Evolutionary conservation across 2,888 invertebrate genomes (phyloP).

Genomic region (Drosophila planitibia): DNA sequence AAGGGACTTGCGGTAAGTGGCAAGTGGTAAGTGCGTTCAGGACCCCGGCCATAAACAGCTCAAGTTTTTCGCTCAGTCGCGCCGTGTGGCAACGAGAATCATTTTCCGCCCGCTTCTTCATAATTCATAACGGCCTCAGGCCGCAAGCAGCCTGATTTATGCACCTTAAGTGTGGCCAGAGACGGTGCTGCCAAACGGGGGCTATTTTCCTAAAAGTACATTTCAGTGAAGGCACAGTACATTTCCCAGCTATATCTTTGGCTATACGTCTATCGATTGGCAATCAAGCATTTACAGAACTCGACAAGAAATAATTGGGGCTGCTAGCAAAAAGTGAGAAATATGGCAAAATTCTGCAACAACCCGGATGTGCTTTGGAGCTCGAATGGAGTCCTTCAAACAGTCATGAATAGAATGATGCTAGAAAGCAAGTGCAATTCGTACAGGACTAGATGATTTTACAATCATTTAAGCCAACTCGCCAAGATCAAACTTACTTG

Average conservation of each 20-base stretch:
- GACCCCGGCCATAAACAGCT: conserved; percentile 52
- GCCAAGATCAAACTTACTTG: background rate
- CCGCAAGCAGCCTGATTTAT: conserved; percentile 13
- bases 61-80: conserved; percentile 39
- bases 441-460: too few species aligned
- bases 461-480: background rate
- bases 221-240: background rate
- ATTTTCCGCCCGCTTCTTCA: conserved; percentile 12
- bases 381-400: background rate
- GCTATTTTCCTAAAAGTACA: background rate
- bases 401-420: too few species aligned
- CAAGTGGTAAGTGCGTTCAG: conserved; percentile 64
- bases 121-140: conserved; percentile 18
- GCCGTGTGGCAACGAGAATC: conserved; percentile 18
- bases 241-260: background rate
- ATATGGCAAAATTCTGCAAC: background rate
- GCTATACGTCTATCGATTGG: background rate
- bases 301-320: background rate
- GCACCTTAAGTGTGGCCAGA: background rate
- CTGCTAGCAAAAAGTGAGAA: background rate
- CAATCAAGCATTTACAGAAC: background rate
- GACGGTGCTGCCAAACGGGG: background rate
- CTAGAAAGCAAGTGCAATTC: too few species aligned
- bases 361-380: background rate
- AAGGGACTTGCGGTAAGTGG: conserved; percentile 12